Evolutionary conservation across 2,888 invertebrate genomes (phyloP), one percentile per base, ranked within the genome.

Genomic region (Drosophila barbarae): DNA sequence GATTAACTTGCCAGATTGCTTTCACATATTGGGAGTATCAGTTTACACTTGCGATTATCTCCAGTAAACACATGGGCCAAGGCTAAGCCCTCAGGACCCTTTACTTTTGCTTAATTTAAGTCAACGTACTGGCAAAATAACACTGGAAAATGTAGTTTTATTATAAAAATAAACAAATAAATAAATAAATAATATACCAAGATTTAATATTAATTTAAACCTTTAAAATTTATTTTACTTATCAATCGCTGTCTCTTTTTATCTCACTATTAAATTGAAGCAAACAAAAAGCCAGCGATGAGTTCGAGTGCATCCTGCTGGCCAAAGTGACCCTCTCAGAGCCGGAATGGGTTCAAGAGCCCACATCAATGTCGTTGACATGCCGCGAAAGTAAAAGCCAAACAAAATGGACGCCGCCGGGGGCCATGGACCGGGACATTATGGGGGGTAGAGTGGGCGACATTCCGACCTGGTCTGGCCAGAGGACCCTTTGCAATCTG

Each of bases 401-500:
- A 52, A 60, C 50, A 58, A 44, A 51, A 42, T 39, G 23, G 35
- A 23, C 30, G 32, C 26, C 12, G 41, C 41, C 34, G 13, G 51
- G 23, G 41, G 52, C 18, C 44, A 38, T 34, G 23, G 42, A 35
- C 32, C 51, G 49, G 66, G 34, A 39, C 34, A 42, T 59, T 59
- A 12, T 42, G 47, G 23, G 13, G 35, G 47, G 30, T 10, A 21
- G 39, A 46, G 34, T 58, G 58, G 35, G 44, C 44, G 38, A 30
- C 30, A 39, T 26, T 54, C 5, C 41, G 5, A 23, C 51, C 47
- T 34, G 60, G 42, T 26, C 50, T 35, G 61, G 39, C 36, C 57
- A 21, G 38, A 59, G 39, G 35, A 30, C 50, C 53, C 67, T 50
- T 46, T 41, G 46, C 77, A 72, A 78, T 73, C 71, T 70, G 73